Evolutionary conservation across 2,113 vertebrate species (phyloP).

Genomic region (Elgaria multicarinata): DNA sequence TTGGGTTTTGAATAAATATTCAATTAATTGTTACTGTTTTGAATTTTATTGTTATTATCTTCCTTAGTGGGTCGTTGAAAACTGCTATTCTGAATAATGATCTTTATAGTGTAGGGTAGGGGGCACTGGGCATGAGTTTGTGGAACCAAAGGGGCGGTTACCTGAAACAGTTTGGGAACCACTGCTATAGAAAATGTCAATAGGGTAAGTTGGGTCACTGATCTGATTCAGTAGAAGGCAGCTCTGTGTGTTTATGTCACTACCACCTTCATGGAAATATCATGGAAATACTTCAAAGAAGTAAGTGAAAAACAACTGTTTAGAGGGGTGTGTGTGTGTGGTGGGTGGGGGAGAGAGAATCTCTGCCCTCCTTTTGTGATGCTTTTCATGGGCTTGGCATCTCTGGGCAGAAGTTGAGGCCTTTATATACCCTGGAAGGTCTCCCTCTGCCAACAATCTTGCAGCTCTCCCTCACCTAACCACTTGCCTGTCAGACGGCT

Average conservation of each 20-base stretch:
- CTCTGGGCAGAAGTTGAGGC: not conserved
- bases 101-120: too few species aligned
- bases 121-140: too few species aligned
- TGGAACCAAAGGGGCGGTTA: too few species aligned
- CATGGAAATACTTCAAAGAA: not conserved
- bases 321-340: not conserved
- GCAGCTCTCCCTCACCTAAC: not conserved
- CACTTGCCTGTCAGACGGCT: not conserved
- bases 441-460: too few species aligned
- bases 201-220: not conserved
- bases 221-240: not conserved
- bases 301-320: not conserved
- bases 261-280: not conserved
- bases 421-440: not conserved
- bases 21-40: too few species aligned
- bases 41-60: too few species aligned
- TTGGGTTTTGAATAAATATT: too few species aligned
- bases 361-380: not conserved
- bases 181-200: too few species aligned
- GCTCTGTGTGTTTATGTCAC: not conserved
- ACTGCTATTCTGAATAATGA: too few species aligned
- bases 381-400: too few species aligned
- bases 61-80: too few species aligned
- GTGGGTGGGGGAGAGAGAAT: not conserved
- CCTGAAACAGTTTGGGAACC: too few species aligned